These are phyloP conservation scores for Ailuropoda melanoleuca DNA, from an alignment of 2,113 vertebrate genomes.

Conservation along the genomic window DNA sequence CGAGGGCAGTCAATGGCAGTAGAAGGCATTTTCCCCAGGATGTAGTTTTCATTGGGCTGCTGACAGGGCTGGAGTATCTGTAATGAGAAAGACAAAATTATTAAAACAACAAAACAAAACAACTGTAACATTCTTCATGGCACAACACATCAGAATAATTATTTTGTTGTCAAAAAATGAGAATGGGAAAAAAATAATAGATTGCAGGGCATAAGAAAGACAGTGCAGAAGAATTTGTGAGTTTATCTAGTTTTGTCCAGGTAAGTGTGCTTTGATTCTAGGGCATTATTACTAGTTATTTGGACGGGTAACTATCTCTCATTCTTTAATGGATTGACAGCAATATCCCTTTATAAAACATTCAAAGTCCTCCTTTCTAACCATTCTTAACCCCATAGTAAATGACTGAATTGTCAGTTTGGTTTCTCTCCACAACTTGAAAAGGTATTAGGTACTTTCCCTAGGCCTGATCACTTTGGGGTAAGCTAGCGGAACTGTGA, in stretches of 20 bases:
- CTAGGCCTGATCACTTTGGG: not conserved
- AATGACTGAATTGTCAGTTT: too few species aligned
- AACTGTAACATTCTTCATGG: not conserved
- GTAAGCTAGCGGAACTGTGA: not conserved
- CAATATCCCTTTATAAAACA: not conserved
- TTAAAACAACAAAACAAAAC: not conserved
- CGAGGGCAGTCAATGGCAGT: not conserved
- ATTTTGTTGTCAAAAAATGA: not conserved
- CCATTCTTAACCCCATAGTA: fast-evolving
- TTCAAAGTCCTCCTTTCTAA: not conserved
- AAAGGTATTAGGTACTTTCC: not conserved
- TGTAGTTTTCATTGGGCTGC: not conserved
- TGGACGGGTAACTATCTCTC: too few species aligned
- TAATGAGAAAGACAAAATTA: not conserved
- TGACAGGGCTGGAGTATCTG: not conserved
- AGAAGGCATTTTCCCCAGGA: not conserved
- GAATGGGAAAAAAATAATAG: not conserved
- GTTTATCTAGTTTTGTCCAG: not conserved
- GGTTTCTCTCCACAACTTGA: not conserved
- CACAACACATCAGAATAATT: not conserved
- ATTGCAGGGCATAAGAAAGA: not conserved
- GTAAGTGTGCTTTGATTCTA: not conserved
- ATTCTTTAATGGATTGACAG: not conserved
- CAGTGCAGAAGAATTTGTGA: not conserved
- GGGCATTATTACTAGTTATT: not conserved